These are phyloP conservation scores for Helicorthomorpha holstii DNA, from an alignment of 1,140 invertebrate genomes.

Conservation along the genomic window DNA sequence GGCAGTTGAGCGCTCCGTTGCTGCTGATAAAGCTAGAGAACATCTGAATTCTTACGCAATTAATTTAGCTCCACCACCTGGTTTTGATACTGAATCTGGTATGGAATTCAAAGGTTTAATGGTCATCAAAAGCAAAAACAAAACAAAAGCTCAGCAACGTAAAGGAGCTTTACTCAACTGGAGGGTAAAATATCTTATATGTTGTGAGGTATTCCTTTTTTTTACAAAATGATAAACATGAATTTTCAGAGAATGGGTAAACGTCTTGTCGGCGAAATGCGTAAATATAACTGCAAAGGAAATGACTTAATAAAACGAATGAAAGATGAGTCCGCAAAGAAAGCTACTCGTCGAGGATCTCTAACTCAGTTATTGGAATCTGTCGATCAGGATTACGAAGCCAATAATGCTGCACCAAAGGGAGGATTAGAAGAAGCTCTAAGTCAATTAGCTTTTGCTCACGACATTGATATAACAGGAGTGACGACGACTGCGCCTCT, in stretches of 20 bases:
- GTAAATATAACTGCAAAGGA: neutral
- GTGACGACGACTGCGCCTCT: neutral
- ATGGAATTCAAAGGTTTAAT: conserved; percentile 61
- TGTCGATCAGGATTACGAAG: conserved; percentile 7
- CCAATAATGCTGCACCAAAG: conserved; percentile 8
- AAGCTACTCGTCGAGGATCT: conserved; percentile 10
- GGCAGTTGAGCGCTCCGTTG: conserved; percentile 78
- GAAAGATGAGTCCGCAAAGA: neutral
- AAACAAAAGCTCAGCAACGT: conserved; percentile 85
- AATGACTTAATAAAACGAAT: conserved; percentile 9
- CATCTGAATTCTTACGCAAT: conserved; percentile 92
- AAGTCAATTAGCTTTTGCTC: conserved; percentile 60
- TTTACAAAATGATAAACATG: no score
- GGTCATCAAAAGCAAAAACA: conserved; percentile 93
- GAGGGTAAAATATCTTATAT: conserved; percentile 49
- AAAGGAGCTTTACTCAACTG: conserved; percentile 93
- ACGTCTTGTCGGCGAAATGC: conserved; percentile 9
- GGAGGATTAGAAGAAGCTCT: conserved; percentile 52
- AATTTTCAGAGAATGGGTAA: conserved; percentile 54
- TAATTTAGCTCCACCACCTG: conserved; percentile 48
- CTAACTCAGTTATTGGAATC: conserved; percentile 9
- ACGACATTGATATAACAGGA: conserved; percentile 37
- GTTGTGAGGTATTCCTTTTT: neutral
- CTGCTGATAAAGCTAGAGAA: conserved; percentile 66
- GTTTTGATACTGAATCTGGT: conserved; percentile 41